Evolutionary conservation across 1,140 invertebrate species (phyloP).

Genomic region (Dermatophagoides farinae): DNA sequence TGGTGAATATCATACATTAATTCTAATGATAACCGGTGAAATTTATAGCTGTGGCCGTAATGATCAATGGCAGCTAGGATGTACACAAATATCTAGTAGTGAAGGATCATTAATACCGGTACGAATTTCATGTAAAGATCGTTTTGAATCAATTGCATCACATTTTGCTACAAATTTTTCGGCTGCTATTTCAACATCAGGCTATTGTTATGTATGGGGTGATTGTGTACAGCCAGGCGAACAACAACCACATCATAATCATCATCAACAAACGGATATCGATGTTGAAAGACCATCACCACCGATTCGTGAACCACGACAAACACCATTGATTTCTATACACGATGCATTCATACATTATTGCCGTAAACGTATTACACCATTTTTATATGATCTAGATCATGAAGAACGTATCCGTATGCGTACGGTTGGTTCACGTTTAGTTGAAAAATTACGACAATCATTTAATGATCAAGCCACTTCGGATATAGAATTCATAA

Average conservation of each 20-base stretch:
- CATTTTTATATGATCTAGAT: not conserved
- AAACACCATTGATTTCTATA: slow-evolving; percentile 1
- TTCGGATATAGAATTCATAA: not conserved
- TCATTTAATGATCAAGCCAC: slow-evolving; percentile 4
- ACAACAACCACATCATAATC: not conserved
- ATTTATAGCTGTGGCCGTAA: slow-evolving; percentile 48
- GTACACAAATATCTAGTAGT: slow-evolving; percentile 25
- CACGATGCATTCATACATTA: not conserved
- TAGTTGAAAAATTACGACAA: not conserved
- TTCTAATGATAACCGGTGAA: slow-evolving; percentile 39
- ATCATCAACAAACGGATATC: too few species aligned
- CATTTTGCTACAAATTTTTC: slow-evolving; percentile 1
- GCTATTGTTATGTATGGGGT: slow-evolving; percentile 8
- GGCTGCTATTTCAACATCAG: not conserved
- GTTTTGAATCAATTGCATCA: not conserved
- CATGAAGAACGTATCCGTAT: not conserved
- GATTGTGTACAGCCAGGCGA: not conserved
- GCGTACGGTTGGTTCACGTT: not conserved
- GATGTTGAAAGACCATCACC: too few species aligned
- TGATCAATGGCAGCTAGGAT: slow-evolving; percentile 43
- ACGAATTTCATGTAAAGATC: not conserved
- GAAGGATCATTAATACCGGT: not conserved
- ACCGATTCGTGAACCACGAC: not conserved
- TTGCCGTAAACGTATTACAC: not conserved
- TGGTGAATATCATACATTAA: slow-evolving; percentile 42